phyloP scores from a whole-genome alignment of 2,113 vertebrate genomes.

The Vulpes vulpes region DNA sequence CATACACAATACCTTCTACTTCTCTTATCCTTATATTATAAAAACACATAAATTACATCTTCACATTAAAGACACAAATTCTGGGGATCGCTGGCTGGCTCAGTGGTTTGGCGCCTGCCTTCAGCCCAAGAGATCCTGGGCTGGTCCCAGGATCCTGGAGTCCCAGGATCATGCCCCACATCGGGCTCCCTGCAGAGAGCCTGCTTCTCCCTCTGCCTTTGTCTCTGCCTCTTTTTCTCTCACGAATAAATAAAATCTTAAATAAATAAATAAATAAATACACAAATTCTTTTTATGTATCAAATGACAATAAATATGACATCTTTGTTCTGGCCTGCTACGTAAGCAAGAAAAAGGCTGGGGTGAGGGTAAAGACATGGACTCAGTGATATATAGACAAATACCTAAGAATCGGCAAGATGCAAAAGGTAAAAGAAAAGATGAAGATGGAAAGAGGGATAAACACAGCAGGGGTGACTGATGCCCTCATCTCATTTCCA shows the following conservation, averaged over 20 bases:
- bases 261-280: too few relatives aligned
- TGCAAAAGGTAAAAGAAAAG: not conserved
- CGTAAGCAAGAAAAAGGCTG: not conserved
- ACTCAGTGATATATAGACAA: not conserved
- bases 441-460: not conserved
- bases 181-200: too few relatives aligned
- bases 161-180: too few relatives aligned
- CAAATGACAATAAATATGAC: not conserved
- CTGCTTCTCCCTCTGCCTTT: too few relatives aligned
- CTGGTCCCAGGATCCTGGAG: too few relatives aligned
- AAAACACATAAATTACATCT: not conserved
- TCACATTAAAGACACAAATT: not conserved
- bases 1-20: not conserved
- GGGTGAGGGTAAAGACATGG: not conserved
- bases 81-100: too few relatives aligned
- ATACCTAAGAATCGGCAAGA: not conserved
- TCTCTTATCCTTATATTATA: not conserved
- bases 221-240: too few relatives aligned
- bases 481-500: not conserved
- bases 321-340: not conserved
- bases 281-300: not conserved
- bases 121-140: too few relatives aligned
- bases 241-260: too few relatives aligned
- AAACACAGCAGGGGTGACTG: not conserved
- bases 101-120: too few relatives aligned